Evolutionary conservation across 2,113 vertebrate species (phyloP), one percentile per base, ranked within the genome.

Genomic region (Oceanodroma tethys): DNA sequence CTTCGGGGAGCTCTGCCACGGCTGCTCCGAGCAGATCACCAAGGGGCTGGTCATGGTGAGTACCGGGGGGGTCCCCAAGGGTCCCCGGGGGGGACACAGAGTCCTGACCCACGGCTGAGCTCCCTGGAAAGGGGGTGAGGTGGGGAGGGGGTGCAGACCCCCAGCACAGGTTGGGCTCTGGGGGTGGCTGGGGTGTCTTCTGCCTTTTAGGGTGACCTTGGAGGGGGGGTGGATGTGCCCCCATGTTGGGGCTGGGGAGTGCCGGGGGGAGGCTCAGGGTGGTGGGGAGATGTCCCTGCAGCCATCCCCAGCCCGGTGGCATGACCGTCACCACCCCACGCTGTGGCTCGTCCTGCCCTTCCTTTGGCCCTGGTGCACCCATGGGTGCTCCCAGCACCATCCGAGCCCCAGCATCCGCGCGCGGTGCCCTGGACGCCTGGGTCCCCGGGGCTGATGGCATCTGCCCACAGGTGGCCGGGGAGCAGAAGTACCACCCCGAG

Each of bases 21-120:
- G 99, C 93, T 99, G 99, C 97, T 99, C 98, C 0, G 99, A 99
- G 97, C 99, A 99, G 25, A 99, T 99, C 98, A 99, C 98, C 98
- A 99, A 99, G 56, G 99, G 99, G 81, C 98, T 99, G 90, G 99
- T 99, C 98, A 99, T 99, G 99, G 99, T 99, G 98, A 99, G 98
- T 10, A 0, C 42, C 3, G 2, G 26, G 8, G 48, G 25, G 25
- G 36, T 38, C 40, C 59, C n/a, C 3, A 45, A 19, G 43, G 43
- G 43, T 45, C 43, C 43, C 43, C 1, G 10, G 6, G 10, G 23
- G 22, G 11, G 27, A 34, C 12, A 14, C 1, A 1, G 29, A 55
- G 43, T 53, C 22, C 15, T 50, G 53, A 55, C 53, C 62, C 29
- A 14, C 0, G 3, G 11, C 85, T 59, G 48, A 76, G 40, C 29